Base-by-base conservation (phyloP, 2,888 invertebrate genomes). In the Folsomia manolachei region DNA sequence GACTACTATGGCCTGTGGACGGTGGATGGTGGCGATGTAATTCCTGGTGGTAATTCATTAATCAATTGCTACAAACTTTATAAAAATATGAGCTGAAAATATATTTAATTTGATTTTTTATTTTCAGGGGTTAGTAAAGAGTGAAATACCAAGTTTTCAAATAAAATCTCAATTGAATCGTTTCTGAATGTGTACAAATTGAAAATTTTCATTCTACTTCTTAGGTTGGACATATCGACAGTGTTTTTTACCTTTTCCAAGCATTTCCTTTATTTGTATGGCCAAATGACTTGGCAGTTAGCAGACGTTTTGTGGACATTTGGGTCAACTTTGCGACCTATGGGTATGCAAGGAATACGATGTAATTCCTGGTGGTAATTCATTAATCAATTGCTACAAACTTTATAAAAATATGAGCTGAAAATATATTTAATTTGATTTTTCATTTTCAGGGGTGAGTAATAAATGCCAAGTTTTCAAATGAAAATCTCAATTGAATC, bases 271-370 rank as follows among this genome's bases (percentile, higher is more conserved):
- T 75, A 14, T 4, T 39, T 14, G 39, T 39, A 9, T 39, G 39
- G 39, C 39, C 39, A 21, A 1, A 11, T 9, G 75, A 75, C 26
- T 25, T 66, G 18, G 11, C 21, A 14, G 71, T 75, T 2, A 62
- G 73, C 0, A 51, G 63, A 9, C 53, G 65, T 23, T 75, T 72
- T 27, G 56, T 63, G 9, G 56, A 72, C 26, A 69, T 69, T 21
- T 75, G 72, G 75, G 66, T 61, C 1, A 75, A 75, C 27, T 75
- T 75, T 69, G 75, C 73, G 18, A 71, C 63, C 11, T 71, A 65
- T 56, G 73, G 73, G 75, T 75, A 71, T 24, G 52, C 39, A n/a
- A n/a, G n/a, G n/a, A n/a, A n/a, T n/a, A n/a, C 4, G 39, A 39
- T 60, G 60, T 60, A n/a, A 60, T 60, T 60, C 60, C 60, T 7